Base-by-base conservation (phyloP, 2,888 invertebrate species). In the Lithodes maja region DNA sequence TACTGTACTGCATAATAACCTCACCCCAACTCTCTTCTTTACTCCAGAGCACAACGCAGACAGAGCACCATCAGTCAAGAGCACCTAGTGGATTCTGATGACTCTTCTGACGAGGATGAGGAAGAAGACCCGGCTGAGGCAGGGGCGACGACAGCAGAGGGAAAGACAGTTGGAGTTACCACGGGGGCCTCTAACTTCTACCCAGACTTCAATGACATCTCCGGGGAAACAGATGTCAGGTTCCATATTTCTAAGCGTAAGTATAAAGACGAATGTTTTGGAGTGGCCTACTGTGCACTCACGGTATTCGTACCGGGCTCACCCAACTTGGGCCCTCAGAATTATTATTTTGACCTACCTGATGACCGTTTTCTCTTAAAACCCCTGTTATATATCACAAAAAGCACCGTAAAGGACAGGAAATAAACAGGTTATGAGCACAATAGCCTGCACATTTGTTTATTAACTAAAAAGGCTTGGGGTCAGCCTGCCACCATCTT, bases 161-260 rank as follows among this genome's bases (percentile, higher is more conserved):
- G 9, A 75, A 7, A 61, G 15, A 15, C 7, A 61, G 68, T 61
- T 7, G 17, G 53, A 7, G 54, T 77, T 12, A 75, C 81, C 50
- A 55, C 49, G 49, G 86, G 82, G 17, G 17, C 52, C 7, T 86
- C 86, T n/a, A 49, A 54, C 49, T 83, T 75, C 81, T 83, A 71
- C 49, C 49, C 52, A 86, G 87, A 77, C 78, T 75, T 75, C 90
- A 81, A 92, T 90, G 50, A 92, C 86, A 87, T 92, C 77, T 92
- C 92, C n/a, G 85, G 79, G 54, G 92, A 93, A 81, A 93, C 92
- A 33, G 92, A 92, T 61, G 92, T 93, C 50, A 84, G 93, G 68
- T 93, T 93, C 83, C 93, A 92, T 89, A 88, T 93, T 12, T 91
- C 92, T 52, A 92, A 92, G 90, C 92, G 93, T 92, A 91, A 91